Base-by-base conservation (phyloP, 2,797 vertebrate species). In the Megaceryle alcyon region DNA sequence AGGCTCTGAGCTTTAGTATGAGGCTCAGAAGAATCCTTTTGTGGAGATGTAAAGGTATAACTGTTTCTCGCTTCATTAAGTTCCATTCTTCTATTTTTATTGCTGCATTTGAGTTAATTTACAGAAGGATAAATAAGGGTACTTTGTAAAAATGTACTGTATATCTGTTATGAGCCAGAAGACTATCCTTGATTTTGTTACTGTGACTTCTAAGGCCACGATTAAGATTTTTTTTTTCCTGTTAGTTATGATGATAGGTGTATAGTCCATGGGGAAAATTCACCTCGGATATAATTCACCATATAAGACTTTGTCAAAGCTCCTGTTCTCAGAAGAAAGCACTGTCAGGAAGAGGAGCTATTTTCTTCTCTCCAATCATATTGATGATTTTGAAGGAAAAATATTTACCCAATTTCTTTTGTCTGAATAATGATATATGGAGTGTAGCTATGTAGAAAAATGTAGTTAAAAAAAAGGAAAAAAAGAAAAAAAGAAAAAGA, bases 71-170 rank as follows among this genome's bases (percentile, higher is more conserved):
- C 83, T 60, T 65, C 15, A 41, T 46, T 46, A 43, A 31, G 37
- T 92, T 86, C 49, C 29, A 54, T 73, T 94, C 3, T 3, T 53
- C 28, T 90, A 4, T 49, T 91, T 79, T 75, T 33, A 56, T 70
- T 82, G 65, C 69, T 95, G 75, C 48, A 18, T 92, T 90, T 91
- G 39, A 71, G 81, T 82, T 96, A 44, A 92, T 89, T 89, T 92
- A 80, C 91, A 82, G 92, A 88, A 86, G 41, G 72, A 81, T 82
- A 86, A 94, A 87, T 71, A 87, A 94, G 69, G 79, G 93, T 90
- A 92, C 90, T 95, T 96, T 96, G 89, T 93, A 65, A 94, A 94
- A 92, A 77, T 25, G 71, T 95, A 93, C 94, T 96, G 95, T 94
- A 94, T 84, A 73, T 21, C 83, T 90, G 12, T 82, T 90, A 53